Evolutionary conservation across 2,888 invertebrate genomes (phyloP), one percentile per base, ranked within the genome.

Genomic region (Eumerus sabulonum): DNA sequence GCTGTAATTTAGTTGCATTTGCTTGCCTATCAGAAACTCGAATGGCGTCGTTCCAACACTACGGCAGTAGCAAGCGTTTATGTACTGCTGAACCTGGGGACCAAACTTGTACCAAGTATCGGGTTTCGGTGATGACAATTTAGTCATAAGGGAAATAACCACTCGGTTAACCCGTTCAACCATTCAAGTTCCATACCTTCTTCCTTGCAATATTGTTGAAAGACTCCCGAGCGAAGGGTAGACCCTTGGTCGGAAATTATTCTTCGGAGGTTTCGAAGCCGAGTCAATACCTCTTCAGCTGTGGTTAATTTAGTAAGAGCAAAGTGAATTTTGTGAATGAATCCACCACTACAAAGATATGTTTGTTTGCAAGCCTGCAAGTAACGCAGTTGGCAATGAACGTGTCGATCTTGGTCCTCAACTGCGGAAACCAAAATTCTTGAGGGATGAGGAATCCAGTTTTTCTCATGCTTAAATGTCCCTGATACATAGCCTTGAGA

Each of bases 391-490:
- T 71, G 42, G 35, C n/a, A 14, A 70, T 38, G 9, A 70, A n/a
- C 9, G 17, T 45, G 1, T 51, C 13, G 9, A 74, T 50, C 13
- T 76, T 81, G 7, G 51, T 17, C 9, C 14, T 5, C 35, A 38
- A 7, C 9, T 66, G 35, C 9, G 42, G 45, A 51, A 86, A 83
- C 56, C 82, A 84, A 67, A 84, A 86, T 5, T 86, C 84, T 45
- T 81, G 76, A 4, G 45, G 71, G 3, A 86, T 57, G 27, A 40
- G 1, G n/a, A n/a, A n/a, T n/a, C n/a, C n/a, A n/a, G n/a, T n/a
- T n/a, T n/a, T n/a, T n/a, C n/a, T n/a, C n/a, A 19, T 84, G 0
- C 72, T 82, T 82, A 87, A 87, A 82, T 88, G 87, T 38, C 86
- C 86, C 13, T 77, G 77, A 44, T 85, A 59, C 85, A 89, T 84